A percentile compares a stretch with the other conserved stretches of the same genome.
phyloP scores from a whole-genome alignment of 2,888 invertebrate genomes.

The Aspidiotus destructor region DNA sequence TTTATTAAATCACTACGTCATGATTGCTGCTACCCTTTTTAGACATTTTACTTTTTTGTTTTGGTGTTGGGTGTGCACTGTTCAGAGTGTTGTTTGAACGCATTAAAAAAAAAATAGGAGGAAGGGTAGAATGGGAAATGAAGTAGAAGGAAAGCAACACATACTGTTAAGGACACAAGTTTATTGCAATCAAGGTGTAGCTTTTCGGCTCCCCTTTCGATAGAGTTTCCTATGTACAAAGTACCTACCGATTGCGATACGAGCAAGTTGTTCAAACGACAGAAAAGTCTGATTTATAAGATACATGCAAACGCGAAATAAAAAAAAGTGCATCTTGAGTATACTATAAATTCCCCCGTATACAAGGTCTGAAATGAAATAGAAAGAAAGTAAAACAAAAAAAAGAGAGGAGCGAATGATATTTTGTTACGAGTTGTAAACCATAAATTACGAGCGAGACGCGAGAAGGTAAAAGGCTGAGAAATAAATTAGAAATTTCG shows the following conservation, averaged over 20 bases:
- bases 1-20: conserved; percentile 21
- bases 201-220: background rate
- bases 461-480: background rate
- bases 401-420: background rate
- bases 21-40: conserved; percentile 10
- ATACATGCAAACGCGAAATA: background rate
- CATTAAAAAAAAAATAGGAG: background rate
- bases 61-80: background rate
- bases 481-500: background rate
- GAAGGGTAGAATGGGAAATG: too few relatives aligned
- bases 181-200: conserved; percentile 2
- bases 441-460: background rate
- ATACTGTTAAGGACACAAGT: background rate
- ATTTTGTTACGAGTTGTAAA: background rate
- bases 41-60: conserved; percentile 1
- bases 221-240: too few relatives aligned
- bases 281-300: background rate
- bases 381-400: too few relatives aligned
- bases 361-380: too few relatives aligned
- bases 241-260: too few relatives aligned
- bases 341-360: too few relatives aligned
- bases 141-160: too few relatives aligned
- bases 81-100: background rate
- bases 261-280: background rate
- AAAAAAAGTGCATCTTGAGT: background rate